These are phyloP conservation scores for Candoia aspera DNA, from an alignment of 2,113 vertebrate genomes.

Conservation along the genomic window DNA sequence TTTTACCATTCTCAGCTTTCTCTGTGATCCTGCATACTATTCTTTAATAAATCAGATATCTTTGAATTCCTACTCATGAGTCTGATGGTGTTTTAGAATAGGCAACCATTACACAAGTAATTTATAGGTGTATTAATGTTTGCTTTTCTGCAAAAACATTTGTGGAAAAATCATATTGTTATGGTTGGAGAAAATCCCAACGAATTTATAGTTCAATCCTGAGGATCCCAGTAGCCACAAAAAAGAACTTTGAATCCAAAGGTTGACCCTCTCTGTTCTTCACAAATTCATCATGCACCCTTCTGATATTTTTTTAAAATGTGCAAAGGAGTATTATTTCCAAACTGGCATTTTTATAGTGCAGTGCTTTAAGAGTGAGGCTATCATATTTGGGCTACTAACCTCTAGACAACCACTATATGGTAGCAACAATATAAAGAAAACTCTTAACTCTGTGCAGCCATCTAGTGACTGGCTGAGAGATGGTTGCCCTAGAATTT, in stretches of 20 bases:
- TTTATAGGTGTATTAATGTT: not conserved
- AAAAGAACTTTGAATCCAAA: not conserved
- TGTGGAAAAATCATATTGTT: not conserved
- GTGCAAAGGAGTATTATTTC: conserved; percentile 24
- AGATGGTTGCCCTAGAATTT: not conserved
- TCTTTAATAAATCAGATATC: no score
- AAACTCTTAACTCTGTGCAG: not conserved
- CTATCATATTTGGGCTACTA: not conserved
- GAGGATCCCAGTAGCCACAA: not conserved
- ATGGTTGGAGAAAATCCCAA: not conserved
- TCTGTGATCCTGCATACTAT: no score
- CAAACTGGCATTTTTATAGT: conserved; percentile 26
- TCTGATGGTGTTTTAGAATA: no score
- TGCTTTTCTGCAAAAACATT: not conserved
- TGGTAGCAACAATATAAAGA: not conserved
- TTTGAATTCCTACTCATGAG: no score
- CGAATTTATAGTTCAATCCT: not conserved
- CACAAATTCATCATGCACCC: not conserved
- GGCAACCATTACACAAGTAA: no score
- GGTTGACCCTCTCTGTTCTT: not conserved
- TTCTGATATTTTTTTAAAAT: not conserved
- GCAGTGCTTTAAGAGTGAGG: not conserved
- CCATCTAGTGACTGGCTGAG: not conserved
- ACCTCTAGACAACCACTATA: not conserved
- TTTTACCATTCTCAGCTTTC: no score